Evolutionary conservation across 2,113 vertebrate genomes (phyloP), one percentile per base, ranked within the genome.

Genomic region (Amphiprion percula): DNA sequence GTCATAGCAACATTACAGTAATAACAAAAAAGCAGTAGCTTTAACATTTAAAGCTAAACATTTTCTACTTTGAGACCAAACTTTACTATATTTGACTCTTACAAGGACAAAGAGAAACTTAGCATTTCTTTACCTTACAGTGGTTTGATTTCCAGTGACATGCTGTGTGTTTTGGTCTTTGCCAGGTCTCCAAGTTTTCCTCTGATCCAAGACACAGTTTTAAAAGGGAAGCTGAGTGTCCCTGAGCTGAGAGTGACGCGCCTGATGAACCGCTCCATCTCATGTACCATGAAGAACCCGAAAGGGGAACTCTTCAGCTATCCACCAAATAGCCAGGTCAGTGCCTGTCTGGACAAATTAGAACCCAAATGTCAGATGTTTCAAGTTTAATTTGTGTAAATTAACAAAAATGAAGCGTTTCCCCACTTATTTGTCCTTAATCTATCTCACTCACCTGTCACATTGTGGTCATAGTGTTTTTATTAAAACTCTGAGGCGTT

Each of bases 231-330:
- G 80, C 93, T 99, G 79, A 96, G 95, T 10, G 96, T 98, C 50
- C 96, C 98, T 0, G 98, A 99, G 88, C 94, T 98, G 87, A 96
- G 98, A 0, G 96, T 96, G 90, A 97, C 96, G 61, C 96, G 98
- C 62, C 95, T 99, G 78, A 99, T 99, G 96, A 99, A 98, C 90
- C 97, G 98, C 53, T 99, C 98, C 0, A 94, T 99, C 85, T 99
- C 98, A 50, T 99, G 98, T 61, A 98, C 98, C 15, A 95, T 99
- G 96, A 98, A 99, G 94, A 99, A 98, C 77, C 97, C 97, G 46
- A 99, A 99, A 90, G 96, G 96, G 81, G 98, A 99, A 80, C 95
- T 99, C 85, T 99, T 98, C 1, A 97, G 97, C 89, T 95, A 95
- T 65, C 98, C 97, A 49, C 95, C 97, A 10, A 92, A 97, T 90